Conservation (phyloP, 2,797 vertebrate species). For the Chrosomus eos region DNA sequence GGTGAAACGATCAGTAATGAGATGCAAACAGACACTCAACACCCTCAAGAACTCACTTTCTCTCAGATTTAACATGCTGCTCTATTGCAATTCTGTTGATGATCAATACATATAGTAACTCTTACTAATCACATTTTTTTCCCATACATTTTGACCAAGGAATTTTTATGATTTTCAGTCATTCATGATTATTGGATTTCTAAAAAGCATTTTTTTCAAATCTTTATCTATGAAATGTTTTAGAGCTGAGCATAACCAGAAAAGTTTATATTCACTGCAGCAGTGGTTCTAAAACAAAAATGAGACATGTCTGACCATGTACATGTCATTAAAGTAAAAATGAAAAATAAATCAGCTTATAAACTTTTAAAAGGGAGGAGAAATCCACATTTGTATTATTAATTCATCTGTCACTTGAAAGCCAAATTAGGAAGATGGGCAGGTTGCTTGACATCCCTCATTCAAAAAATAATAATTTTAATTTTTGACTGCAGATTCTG, state of each 20-base stretch:
- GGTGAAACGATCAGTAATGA: constrained; percentile 43
- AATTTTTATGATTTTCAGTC: constrained; percentile 16
- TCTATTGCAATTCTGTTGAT: constrained; percentile 11
- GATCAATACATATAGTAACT: constrained; percentile 3
- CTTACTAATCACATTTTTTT: not conserved
- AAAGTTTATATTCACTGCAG: not conserved
- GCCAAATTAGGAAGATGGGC: not conserved
- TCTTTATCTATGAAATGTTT: not conserved
- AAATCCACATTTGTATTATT: not conserved
- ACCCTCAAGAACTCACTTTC: constrained; percentile 15
- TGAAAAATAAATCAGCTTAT: not conserved
- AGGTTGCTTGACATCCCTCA: not conserved
- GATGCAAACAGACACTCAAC: constrained; percentile 46
- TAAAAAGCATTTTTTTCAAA: not conserved
- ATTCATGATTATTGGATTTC: not conserved
- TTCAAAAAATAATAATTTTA: not conserved
- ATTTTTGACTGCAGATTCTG: not conserved
- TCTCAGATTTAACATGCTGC: constrained; percentile 9
- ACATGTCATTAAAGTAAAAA: not conserved
- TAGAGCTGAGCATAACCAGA: not conserved
- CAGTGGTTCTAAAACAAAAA: not conserved
- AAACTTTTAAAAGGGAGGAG: not conserved
- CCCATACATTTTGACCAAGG: not conserved
- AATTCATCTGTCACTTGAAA: not conserved
- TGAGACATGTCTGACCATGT: not conserved